Base-by-base conservation (phyloP, 2,888 invertebrate species). In the Phasia obesa region DNA sequence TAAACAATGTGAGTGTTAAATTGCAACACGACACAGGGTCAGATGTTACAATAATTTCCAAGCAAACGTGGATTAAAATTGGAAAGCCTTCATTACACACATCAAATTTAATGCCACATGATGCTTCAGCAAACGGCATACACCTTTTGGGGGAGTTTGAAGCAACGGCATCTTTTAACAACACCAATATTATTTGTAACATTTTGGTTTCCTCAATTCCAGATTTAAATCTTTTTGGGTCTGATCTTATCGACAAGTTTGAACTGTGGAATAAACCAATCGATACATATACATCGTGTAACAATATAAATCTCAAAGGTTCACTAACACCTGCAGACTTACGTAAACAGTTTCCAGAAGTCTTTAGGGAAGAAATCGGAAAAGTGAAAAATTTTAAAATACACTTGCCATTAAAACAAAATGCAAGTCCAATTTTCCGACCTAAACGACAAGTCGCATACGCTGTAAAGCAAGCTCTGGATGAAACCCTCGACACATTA, bases 371-470 rank as follows among this genome's bases (percentile, higher is more conserved):
- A 21, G 21, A 51, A 49, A 31, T 70, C 2, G 55, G 57, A 27
- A 17, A 70, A 19, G 42, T 42, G 6, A 70, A 55, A 7, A 55
- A 9, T 44, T 70, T 70, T 44, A 47, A 70, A 47, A 55, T 70
- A 27, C 55, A 70, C 19, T 9, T 76, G 11, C 65, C 53, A 57
- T 27, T 76, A 11, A 81, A 82, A 65, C 49, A 23, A 75, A 64
- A 70, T 60, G 65, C 75, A 53, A 79, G 47, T 67, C 84, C 69
- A 67, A 53, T 55, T 27, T 84, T 59, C 55, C 71, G 65, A 31
- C 73, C 69, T n/a, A 84, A 84, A 31, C 74, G 84, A 27, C 83
- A 81, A 57, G 84, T 85, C 27, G 70, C 86, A 9, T 86, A 84
- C 55, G 83, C 84, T 17, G 78, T 74, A 47, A 57, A 73, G 25